These are phyloP conservation scores for Epizoanthus scotinus DNA, from an alignment of 92 coral and sea anemone species.

Conservation along the genomic window DNA sequence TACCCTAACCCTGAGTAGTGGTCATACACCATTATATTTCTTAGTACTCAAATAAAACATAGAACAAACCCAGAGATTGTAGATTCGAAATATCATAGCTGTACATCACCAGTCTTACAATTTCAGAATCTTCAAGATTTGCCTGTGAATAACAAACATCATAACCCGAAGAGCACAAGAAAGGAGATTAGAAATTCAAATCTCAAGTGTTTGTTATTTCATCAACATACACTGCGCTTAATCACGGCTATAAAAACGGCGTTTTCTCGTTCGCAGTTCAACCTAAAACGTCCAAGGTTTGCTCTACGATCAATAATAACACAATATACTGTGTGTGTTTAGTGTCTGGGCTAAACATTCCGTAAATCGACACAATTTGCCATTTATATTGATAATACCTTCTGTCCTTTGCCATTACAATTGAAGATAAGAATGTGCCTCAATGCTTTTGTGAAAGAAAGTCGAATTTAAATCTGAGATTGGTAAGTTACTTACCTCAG, in stretches of 20 bases:
- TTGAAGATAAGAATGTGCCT: constrained; percentile 17
- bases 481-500: constrained; percentile 6
- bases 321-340: neutral
- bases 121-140: neutral
- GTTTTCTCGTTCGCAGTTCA: constrained; percentile 40
- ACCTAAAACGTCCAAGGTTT: constrained; percentile 29
- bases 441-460: constrained; percentile 18
- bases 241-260: constrained; percentile 69
- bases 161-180: constrained; percentile 47
- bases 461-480: constrained; percentile 1
- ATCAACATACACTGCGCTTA: constrained; percentile 66
- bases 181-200: constrained; percentile 88
- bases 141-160: constrained; percentile 27
- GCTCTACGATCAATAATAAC: neutral
- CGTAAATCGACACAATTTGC: constrained; percentile 1
- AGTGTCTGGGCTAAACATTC: neutral
- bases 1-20: constrained; percentile 11
- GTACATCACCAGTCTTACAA: constrained; percentile 4
- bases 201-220: constrained; percentile 77
- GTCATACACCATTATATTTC: neutral
- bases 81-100: neutral
- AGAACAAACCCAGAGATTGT: neutral
- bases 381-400: neutral
- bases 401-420: constrained; percentile 22
- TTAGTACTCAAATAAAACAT: constrained; percentile 10